Evolutionary conservation across 2,797 vertebrate species (phyloP).

Genomic region (Rhynchotus rufescens): DNA sequence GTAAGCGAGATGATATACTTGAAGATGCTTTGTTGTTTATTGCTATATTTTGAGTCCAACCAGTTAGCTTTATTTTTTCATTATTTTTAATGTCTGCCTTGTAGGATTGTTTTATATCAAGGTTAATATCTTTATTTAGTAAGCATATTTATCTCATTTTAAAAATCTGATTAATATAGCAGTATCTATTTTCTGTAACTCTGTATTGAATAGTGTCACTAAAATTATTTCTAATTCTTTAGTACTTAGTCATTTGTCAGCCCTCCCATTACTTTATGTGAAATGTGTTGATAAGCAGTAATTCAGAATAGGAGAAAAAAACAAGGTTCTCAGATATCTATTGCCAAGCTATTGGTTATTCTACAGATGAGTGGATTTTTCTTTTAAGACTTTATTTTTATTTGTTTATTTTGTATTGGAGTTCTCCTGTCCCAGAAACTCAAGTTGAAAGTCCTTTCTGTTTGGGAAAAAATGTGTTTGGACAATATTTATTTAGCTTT

Average conservation of each 20-base stretch:
- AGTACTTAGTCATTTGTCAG: neutral
- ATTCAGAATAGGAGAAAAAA: neutral
- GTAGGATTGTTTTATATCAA: neutral
- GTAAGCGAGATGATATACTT: too few relatives aligned
- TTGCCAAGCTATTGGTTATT: neutral
- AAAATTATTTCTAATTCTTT: neutral
- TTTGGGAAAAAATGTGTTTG: neutral
- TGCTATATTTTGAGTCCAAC: too few relatives aligned
- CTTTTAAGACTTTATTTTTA: neutral
- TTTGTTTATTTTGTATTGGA: neutral
- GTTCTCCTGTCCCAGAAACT: neutral
- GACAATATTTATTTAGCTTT: neutral
- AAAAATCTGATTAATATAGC: neutral
- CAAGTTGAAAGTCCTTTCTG: conserved; percentile 1
- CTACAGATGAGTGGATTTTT: neutral
- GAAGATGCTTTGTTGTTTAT: too few relatives aligned
- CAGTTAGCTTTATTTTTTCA: neutral
- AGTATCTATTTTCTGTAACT: neutral
- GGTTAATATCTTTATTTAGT: neutral
- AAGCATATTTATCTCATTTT: neutral
- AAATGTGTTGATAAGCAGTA: neutral
- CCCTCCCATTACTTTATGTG: neutral
- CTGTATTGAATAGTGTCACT: neutral
- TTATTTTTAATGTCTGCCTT: neutral
- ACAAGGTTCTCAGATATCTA: neutral